Conservation (phyloP, 2,888 invertebrate species). For the Eumacrocentrus americanus region DNA sequence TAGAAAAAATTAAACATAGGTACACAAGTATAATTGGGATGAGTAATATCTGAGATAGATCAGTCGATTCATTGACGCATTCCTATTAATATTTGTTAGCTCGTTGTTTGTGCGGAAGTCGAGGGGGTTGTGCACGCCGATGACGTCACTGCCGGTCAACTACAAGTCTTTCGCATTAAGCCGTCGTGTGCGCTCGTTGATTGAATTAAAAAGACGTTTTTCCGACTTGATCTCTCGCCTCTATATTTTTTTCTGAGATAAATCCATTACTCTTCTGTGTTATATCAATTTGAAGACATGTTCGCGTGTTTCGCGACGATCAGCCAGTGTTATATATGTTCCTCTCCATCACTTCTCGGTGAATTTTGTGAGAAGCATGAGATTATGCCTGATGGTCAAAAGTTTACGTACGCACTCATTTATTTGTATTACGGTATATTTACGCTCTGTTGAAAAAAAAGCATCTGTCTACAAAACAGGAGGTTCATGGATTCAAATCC, state of each 20-base stretch:
- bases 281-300: slow-evolving; percentile 36
- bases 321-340: no score
- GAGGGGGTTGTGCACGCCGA: slow-evolving; percentile 40
- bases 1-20: neutral
- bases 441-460: no score
- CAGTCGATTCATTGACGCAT: neutral
- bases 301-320: no score
- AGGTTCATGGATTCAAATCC: no score
- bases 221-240: slow-evolving; percentile 50
- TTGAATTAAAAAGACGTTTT: slow-evolving; percentile 60
- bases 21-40: neutral
- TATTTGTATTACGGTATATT: no score
- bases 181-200: slow-evolving; percentile 44
- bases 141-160: slow-evolving; percentile 59
- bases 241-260: slow-evolving; percentile 26
- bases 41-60: neutral
- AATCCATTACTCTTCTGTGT: slow-evolving; percentile 34
- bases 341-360: no score
- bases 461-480: no score
- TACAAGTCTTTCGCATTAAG: slow-evolving; percentile 61
- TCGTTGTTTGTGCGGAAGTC: slow-evolving; percentile 50
- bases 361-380: no score
- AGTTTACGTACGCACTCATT: no score
- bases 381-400: no score
- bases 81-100: slow-evolving; percentile 60